Base-by-base conservation (phyloP, 2,888 invertebrate species). In the Pelosia muscerda region DNA sequence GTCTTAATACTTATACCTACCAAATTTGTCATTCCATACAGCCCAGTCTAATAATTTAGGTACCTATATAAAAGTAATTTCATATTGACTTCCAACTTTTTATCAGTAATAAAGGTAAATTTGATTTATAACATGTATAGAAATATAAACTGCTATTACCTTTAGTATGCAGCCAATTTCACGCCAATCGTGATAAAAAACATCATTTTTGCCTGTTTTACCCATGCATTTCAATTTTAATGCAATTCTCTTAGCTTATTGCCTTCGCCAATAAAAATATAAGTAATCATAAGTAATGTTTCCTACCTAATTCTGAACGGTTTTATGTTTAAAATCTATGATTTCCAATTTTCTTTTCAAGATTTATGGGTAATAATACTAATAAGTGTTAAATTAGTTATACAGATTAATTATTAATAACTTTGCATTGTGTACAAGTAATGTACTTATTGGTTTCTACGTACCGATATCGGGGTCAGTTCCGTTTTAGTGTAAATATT, bases 191-290 rank as follows among this genome's bases (percentile, higher is more conserved):
- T 71, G 77, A 79, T 76, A 81, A 76, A 71, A 82, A 81, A 83
- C 82, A 79, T 80, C 73, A 67, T 63, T 74, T 72, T 83, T 84
- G 81, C 79, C 79, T 81, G 78, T 80, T 85, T 84, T 82, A 82
- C 78, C 77, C 78, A 66, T 75, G 81, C 80, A 84, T 85, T 82
- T 82, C 69, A 81, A 81, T 86, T 84, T 73, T 81, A 84, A 86
- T 86, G 72, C 80, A 86, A 86, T 81, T 83, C 72, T 73, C 75
- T 74, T 84, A 80, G 81, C 80, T 77, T 81, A 81, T 80, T 81
- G 78, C 70, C 69, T 75, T 71, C 11, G 64, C 59, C 69, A 64
- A 81, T 82, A 81, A 80, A 80, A 76, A 82, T 73, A 68, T 75
- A 49, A n/a, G 49, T 49, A 74, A 79, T 79, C 72, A 69, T 73